These are phyloP conservation scores for Zapornia atra DNA, from an alignment of 2,113 vertebrate species.

Conservation along the genomic window DNA sequence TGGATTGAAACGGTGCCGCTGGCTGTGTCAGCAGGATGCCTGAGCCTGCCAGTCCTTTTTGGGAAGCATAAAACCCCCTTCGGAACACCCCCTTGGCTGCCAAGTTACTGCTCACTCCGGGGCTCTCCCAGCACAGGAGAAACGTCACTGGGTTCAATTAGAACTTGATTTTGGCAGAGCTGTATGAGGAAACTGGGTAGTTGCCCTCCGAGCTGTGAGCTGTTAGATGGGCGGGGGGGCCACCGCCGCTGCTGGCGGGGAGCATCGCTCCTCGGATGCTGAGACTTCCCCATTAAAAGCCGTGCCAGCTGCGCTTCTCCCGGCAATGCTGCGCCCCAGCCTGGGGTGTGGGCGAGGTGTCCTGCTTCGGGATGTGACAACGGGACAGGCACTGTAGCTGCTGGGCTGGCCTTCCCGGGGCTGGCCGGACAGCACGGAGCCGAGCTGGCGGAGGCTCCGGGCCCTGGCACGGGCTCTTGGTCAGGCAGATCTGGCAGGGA, in stretches of 20 bases:
- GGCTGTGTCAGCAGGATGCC: neutral
- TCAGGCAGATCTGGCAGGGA: neutral
- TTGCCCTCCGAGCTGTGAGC: neutral
- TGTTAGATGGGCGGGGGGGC: neutral
- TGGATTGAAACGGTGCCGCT: neutral
- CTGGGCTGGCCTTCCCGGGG: neutral
- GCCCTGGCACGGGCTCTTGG: neutral
- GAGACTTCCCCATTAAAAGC: rapidly evolving
- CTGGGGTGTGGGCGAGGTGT: neutral
- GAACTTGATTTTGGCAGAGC: neutral
- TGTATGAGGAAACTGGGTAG: neutral
- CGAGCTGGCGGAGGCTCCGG: neutral
- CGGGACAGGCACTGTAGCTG: neutral
- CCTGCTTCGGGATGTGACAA: neutral
- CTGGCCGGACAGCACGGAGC: neutral
- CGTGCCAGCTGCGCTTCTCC: rapidly evolving
- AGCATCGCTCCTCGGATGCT: neutral
- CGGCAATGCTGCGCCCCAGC: rapidly evolving
- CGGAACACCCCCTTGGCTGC: neutral
- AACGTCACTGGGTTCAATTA: neutral
- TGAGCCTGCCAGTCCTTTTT: neutral
- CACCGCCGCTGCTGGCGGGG: rapidly evolving
- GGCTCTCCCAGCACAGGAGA: neutral
- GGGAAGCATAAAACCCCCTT: neutral
- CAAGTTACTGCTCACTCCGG: neutral